These are phyloP conservation scores for Gymnoscelis rufifasciata DNA, from an alignment of 2,888 invertebrate species.

Conservation along the genomic window DNA sequence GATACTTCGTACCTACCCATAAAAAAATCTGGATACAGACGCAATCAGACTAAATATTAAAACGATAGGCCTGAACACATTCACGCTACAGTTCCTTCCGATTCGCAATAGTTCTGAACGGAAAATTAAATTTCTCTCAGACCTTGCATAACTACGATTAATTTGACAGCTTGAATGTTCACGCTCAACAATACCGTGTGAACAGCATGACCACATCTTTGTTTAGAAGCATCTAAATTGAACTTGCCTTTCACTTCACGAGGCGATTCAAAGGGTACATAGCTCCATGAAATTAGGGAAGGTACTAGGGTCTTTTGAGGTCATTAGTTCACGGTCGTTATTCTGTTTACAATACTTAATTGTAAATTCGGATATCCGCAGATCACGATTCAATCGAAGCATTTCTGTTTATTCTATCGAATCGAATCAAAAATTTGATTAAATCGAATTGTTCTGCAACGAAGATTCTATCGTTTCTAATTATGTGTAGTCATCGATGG, in stretches of 20 bases:
- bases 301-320: conserved; percentile 49
- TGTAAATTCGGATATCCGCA: conserved; percentile 16
- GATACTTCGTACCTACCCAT: too few species aligned
- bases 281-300: conserved; percentile 38
- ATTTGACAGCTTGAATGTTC: conserved; percentile 40
- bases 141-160: conserved; percentile 49
- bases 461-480: conserved; percentile 10
- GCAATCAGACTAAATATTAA: too few species aligned
- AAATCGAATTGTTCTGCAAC: background rate
- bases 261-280: conserved; percentile 56
- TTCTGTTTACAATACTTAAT: conserved; percentile 32
- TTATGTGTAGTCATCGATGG: conserved; percentile 9
- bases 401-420: background rate
- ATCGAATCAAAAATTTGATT: background rate
- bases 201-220: conserved; percentile 55
- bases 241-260: conserved; percentile 69
- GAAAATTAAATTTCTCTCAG: conserved; percentile 35
- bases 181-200: conserved; percentile 57
- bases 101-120: conserved; percentile 16
- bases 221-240: conserved; percentile 49
- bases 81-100: background rate
- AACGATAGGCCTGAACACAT: too few species aligned
- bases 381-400: background rate
- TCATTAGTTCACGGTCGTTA: conserved; percentile 47
- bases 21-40: too few species aligned